Base-by-base conservation (phyloP, 2,113 vertebrate species). In the Orientallactaga bullata region DNA sequence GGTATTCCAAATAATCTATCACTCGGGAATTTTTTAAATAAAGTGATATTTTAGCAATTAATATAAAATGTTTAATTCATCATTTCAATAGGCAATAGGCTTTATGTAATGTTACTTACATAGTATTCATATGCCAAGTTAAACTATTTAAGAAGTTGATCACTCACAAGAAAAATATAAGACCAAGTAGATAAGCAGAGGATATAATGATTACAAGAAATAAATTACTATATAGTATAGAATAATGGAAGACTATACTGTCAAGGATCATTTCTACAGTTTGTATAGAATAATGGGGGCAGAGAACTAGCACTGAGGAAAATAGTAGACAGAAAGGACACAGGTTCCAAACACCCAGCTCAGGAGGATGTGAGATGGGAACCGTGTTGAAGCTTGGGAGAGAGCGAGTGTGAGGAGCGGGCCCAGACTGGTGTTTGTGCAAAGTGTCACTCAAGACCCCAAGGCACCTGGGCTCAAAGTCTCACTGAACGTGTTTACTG, bases 61-160 rank as follows among this genome's bases (percentile, higher is more conserved):
- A 86, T 92, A 93, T 94, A 81, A 92, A 18, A 80, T 21, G 15
- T 68, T 91, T 77, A 86, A 76, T 90, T 92, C 68, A 91, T 86
- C 60, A 39, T 82, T 93, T 95, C 84, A 91, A 4, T 37, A 80
- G 93, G 32, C 55, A 91, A 2, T 71, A 74, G 55, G 26, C 12
- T 21, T 42, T 76, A 60, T 21, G 6, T 65, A 61, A 26, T 20
- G 47, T n/a, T 20, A 16, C 76, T 88, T 87, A 85, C 7, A 3
- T 58, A 30, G 39, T 58, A 28, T 73, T 84, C 66, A 82, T 24
- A 78, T 63, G 47, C 12, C 16, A 69, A 74, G 66, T 69, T 61
- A 81, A 89, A 60, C 58, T 51, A 5, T 73, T 86, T 92, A 72
- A 91, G 35, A 77, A 91, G 84, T 20, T 8, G 10, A 47, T 77